A percentile compares a stretch with the other conserved stretches of the same genome.
phyloP scores from a whole-genome alignment of 2,797 vertebrate genomes.

The Clamator glandarius region DNA sequence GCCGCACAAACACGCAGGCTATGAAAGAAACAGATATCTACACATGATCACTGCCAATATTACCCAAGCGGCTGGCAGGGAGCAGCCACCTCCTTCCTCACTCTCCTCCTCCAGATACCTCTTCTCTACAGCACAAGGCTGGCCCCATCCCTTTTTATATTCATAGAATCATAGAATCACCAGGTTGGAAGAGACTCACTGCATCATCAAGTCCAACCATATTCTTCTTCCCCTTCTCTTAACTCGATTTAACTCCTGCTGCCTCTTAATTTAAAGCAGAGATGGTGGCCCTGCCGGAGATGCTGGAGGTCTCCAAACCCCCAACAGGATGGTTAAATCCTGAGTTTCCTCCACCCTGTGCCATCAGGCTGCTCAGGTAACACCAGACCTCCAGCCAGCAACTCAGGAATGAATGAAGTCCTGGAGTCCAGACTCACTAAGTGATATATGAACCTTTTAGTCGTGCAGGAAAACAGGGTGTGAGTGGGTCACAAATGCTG shows the following conservation, averaged over 20 bases:
- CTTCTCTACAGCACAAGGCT: not conserved
- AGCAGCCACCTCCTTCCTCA: not conserved
- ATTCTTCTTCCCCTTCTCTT: not conserved
- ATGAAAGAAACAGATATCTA: not conserved
- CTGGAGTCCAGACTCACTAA: not conserved
- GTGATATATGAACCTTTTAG: not conserved
- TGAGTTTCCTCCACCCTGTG: not conserved
- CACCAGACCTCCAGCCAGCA: not conserved
- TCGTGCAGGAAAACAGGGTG: not conserved
- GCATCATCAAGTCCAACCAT: too few relatives aligned
- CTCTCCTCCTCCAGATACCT: not conserved
- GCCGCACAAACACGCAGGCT: not conserved
- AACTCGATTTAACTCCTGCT: not conserved
- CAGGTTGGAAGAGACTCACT: too few relatives aligned
- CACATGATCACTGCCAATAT: not conserved
- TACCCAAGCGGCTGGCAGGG: not conserved
- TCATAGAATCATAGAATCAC: too few relatives aligned
- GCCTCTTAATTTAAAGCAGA: constrained; percentile 27
- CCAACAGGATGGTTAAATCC: not conserved
- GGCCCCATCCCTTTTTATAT: not conserved
- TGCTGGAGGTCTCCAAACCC: not conserved
- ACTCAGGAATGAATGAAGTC: not conserved
- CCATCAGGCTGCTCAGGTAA: not conserved
- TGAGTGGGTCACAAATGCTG: not conserved
- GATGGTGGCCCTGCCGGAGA: not conserved